Evolutionary conservation across 2,113 vertebrate species (phyloP).

Genomic region (Mandrillus leucophaeus): DNA sequence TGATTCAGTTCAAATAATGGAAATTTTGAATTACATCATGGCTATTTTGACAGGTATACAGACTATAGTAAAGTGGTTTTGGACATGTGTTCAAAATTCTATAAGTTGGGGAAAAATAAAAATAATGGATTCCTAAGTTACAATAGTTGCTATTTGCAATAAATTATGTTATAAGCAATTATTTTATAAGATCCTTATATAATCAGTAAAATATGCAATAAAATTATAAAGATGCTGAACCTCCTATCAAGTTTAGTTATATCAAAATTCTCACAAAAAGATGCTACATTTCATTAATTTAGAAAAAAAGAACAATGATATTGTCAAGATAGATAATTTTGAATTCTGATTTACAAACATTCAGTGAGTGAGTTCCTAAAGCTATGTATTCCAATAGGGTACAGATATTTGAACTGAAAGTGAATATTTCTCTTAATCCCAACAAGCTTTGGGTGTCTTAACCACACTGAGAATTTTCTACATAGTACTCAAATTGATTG

Average conservation of each 20-base stretch:
- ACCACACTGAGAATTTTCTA: not conserved
- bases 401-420: not conserved
- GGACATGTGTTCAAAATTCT: slow-evolving; percentile 1
- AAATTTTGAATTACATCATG: slow-evolving; percentile 44
- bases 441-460: not conserved
- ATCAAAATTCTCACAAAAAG: slow-evolving; percentile 33
- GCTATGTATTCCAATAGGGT: not conserved
- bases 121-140: not conserved
- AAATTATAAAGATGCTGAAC: not conserved
- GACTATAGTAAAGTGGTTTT: slow-evolving; percentile 14
- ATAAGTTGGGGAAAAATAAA: not conserved
- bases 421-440: not conserved
- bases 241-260: not conserved
- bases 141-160: not conserved
- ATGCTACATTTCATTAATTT: not conserved
- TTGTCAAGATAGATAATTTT: not conserved
- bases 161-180: not conserved
- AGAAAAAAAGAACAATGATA: not conserved
- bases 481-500: not conserved
- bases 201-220: not conserved
- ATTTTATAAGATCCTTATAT: not conserved
- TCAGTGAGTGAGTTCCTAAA: not conserved
- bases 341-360: not conserved
- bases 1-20: slow-evolving; percentile 47
- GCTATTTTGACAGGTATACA: slow-evolving; percentile 32